Evolutionary conservation across 2,797 vertebrate genomes (phyloP).

Genomic region (Gallinago nigripennis): DNA sequence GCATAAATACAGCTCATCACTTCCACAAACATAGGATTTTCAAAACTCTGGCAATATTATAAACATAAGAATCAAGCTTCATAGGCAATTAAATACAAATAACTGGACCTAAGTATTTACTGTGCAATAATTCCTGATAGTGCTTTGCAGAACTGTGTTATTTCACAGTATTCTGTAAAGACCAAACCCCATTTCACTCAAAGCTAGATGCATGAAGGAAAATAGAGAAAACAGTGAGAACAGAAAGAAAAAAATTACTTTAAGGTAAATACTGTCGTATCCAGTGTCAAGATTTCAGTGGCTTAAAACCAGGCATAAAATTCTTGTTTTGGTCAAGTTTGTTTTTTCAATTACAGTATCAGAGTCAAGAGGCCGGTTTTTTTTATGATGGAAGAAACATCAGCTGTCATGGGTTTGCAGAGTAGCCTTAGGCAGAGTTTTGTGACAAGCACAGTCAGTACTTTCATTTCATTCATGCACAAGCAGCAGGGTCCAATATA

Average conservation of each 20-base stretch:
- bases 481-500: neutral
- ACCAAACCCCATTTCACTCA: neutral
- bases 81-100: constrained; percentile 1
- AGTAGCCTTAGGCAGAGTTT: neutral
- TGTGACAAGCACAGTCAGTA: neutral
- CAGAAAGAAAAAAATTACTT: neutral
- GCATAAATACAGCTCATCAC: neutral
- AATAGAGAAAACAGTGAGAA: neutral
- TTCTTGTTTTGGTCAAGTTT: neutral
- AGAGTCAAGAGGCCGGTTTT: neutral
- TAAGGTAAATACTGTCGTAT: neutral
- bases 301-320: neutral
- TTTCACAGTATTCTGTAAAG: neutral
- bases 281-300: neutral
- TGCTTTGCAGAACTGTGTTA: constrained; percentile 15
- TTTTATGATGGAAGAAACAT: neutral
- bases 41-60: neutral
- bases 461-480: neutral
- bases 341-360: neutral
- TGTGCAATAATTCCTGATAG: neutral
- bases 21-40: neutral
- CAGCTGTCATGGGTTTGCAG: neutral
- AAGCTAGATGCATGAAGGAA: neutral
- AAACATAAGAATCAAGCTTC: constrained; percentile 2
- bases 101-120: neutral